A percentile compares a stretch with the other conserved stretches of the same genome.
phyloP scores from a whole-genome alignment of 2,797 vertebrate species.

The Myotis daubentonii region DNA sequence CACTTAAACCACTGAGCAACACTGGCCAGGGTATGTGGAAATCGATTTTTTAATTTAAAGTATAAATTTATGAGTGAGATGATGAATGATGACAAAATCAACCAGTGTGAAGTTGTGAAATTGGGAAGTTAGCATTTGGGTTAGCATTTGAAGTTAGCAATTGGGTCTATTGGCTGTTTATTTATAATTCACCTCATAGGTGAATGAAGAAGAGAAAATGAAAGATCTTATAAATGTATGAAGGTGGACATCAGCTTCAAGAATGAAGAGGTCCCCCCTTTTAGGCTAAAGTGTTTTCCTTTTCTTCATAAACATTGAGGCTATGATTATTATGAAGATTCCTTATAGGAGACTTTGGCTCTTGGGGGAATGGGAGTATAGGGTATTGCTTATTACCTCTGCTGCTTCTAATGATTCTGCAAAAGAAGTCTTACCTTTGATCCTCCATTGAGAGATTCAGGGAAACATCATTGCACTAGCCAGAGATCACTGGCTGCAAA shows the following conservation, averaged over 20 bases:
- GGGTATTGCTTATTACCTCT: constrained; percentile 37
- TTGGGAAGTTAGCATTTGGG: too few relatives aligned
- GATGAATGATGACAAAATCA: constrained; percentile 15
- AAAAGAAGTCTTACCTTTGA: not conserved
- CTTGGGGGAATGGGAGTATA: not conserved
- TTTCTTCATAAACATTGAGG: not conserved
- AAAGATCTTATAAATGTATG: not conserved
- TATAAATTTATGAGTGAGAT: constrained; percentile 26
- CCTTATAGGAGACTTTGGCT: constrained; percentile 17
- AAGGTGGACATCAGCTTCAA: constrained; percentile 1
- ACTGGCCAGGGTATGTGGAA: not conserved
- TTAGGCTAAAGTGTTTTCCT: constrained; percentile 8
- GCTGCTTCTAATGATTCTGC: not conserved
- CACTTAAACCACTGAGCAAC: not conserved
- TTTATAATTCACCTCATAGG: not conserved
- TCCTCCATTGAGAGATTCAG: not conserved
- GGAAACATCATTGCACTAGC: not conserved
- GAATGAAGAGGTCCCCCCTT: not conserved
- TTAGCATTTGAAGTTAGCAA: too few relatives aligned
- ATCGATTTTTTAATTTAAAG: not conserved
- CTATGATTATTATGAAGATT: constrained; percentile 26
- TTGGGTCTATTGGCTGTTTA: not conserved
- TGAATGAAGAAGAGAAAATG: constrained; percentile 52
- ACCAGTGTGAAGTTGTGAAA: constrained; percentile 10
- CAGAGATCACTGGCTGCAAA: constrained; percentile 16